Conservation (phyloP, 2,888 invertebrate genomes). For the Ernsta delagoae region DNA sequence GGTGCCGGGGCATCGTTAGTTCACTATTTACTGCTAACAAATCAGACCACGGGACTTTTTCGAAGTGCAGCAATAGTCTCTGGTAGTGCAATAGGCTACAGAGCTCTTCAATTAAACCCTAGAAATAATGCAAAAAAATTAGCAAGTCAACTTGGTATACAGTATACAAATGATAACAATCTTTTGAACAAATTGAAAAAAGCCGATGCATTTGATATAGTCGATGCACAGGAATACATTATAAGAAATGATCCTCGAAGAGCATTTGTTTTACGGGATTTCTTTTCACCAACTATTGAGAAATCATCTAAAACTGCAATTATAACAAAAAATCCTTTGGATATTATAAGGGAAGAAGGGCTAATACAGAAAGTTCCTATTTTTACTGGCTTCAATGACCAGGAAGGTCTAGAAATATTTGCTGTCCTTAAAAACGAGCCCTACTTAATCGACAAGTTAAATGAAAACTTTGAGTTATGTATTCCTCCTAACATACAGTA, state of each 20-base stretch:
- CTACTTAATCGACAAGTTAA: too few relatives aligned
- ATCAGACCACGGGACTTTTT: not conserved
- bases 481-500: too few relatives aligned
- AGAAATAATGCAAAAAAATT: not conserved
- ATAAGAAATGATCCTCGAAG: constrained; percentile 40
- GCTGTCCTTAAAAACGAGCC: too few relatives aligned
- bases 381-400: too few relatives aligned
- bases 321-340: too few relatives aligned
- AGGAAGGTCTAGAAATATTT: too few relatives aligned
- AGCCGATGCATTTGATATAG: constrained; percentile 45
- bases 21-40: constrained; percentile 2
- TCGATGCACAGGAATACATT: constrained; percentile 43
- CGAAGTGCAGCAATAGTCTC: not conserved
- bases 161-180: not conserved
- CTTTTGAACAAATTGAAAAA: constrained; percentile 37
- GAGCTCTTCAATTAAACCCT: not conserved
- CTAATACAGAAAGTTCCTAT: too few relatives aligned
- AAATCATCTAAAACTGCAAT: too few relatives aligned
- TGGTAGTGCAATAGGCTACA: constrained; percentile 1
- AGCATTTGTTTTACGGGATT: too few relatives aligned
- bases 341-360: too few relatives aligned
- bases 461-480: too few relatives aligned
- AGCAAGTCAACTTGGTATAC: not conserved
- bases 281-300: too few relatives aligned
- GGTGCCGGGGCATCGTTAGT: constrained; percentile 1